Evolutionary conservation across 1,140 invertebrate genomes (phyloP), one percentile per base, ranked within the genome.

Genomic region (Homalodisca vitripennis): DNA sequence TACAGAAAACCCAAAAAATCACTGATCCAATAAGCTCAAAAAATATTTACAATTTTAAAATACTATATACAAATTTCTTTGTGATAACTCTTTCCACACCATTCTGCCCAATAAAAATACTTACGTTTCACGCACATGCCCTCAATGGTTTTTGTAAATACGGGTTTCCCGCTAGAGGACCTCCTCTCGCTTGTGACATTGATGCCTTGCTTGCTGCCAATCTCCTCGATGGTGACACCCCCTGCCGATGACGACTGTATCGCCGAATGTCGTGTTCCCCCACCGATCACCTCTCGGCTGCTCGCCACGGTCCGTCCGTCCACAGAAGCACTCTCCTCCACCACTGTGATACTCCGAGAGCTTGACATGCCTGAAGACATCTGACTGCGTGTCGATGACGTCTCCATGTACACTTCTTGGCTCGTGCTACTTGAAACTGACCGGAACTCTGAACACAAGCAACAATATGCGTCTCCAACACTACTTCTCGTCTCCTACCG

Each of bases 81-180:
- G n/a, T n/a, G n/a, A n/a, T n/a, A n/a, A n/a, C n/a, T n/a, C n/a
- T n/a, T n/a, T n/a, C n/a, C n/a, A n/a, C n/a, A n/a, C n/a, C n/a
- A n/a, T n/a, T n/a, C n/a, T n/a, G n/a, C n/a, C n/a, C n/a, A n/a
- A n/a, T n/a, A n/a, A n/a, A n/a, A 41, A 46, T 75, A 87, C 91
- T 91, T 85, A 93, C 91, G 89, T 85, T 92, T 88, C 69, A 91
- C 86, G 75, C 84, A 89, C 67, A 86, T 84, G 72, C 91, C 90
- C 79, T 88, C 86, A 63, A 92, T 83, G 13, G 90, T 90, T 77
- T 89, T 89, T 13, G 83, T 80, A 74, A 93, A 91, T 26, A 84
- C 79, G 0, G 91, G 90, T 75, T 83, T 88, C 55, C 85, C 85
- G 71, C 80, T 77, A 31, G 77, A 79, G 24, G 47, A 29, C 41